A percentile compares a stretch with the other conserved stretches of the same genome.
These are phyloP conservation scores for Parazoanthus atlanticus DNA, from an alignment of 92 coral and sea anemone species.

Conservation along the genomic window DNA sequence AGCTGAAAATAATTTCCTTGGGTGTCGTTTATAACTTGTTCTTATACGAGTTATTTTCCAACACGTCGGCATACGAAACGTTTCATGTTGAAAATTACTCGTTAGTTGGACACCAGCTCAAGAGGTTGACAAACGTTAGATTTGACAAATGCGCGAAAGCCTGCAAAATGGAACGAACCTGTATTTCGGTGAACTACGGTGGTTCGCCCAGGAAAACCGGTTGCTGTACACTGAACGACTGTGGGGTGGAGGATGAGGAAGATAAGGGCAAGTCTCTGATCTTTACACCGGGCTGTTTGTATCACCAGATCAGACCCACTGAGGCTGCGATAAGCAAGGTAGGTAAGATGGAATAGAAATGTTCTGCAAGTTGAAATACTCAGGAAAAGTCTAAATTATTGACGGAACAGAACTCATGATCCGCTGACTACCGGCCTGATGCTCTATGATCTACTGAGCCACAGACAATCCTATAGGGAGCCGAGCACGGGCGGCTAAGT, in stretches of 20 bases:
- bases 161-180: background rate
- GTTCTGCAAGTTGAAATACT: too few relatives aligned
- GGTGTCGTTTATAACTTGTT: background rate
- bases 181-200: constrained; percentile 23
- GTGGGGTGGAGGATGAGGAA: constrained; percentile 36
- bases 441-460: too few relatives aligned
- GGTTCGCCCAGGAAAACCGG: background rate
- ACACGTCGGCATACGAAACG: background rate
- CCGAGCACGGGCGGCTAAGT: too few relatives aligned
- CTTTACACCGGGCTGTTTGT: constrained; percentile 26
- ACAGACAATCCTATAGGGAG: too few relatives aligned
- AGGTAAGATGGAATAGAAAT: too few relatives aligned
- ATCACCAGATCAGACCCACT: constrained; percentile 1
- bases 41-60: background rate
- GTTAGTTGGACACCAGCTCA: background rate
- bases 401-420: too few relatives aligned
- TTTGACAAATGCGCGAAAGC: background rate
- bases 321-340: constrained; percentile 19
- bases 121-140: background rate
- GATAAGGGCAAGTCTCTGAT: constrained; percentile 12
- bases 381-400: too few relatives aligned
- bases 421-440: too few relatives aligned
- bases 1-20: too few relatives aligned
- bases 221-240: constrained; percentile 28
- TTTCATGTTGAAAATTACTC: background rate